Conservation (phyloP, 2,797 vertebrate species). For the Labeo calbasu region DNA sequence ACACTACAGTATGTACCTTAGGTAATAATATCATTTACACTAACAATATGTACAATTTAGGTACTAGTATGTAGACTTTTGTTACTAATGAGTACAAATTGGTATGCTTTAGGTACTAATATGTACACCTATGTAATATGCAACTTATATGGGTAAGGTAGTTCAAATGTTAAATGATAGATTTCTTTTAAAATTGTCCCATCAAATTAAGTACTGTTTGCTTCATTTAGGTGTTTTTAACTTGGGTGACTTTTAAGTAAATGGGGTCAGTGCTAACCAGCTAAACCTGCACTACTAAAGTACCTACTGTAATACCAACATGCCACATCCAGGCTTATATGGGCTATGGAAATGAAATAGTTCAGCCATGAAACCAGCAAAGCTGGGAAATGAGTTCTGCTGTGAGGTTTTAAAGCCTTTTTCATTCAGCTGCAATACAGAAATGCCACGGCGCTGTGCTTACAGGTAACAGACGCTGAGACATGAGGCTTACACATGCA, state of each 20-base stretch:
- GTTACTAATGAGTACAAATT: too few relatives aligned
- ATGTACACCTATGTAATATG: background rate
- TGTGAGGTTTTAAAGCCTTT: conserved; percentile 8
- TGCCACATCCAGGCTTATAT: background rate
- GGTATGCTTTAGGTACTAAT: too few relatives aligned
- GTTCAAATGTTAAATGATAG: background rate
- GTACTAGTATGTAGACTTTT: background rate
- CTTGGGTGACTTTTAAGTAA: background rate
- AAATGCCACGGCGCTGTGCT: background rate
- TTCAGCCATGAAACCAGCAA: background rate
- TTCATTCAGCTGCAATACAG: background rate
- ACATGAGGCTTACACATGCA: background rate
- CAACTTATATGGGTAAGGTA: background rate
- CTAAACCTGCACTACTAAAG: background rate
- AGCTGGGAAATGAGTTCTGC: background rate
- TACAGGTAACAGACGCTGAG: background rate
- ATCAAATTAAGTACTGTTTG: background rate
- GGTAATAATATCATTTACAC: background rate
- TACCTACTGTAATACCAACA: background rate
- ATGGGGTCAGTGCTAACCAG: background rate
- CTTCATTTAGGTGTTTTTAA: background rate
- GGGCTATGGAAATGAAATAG: background rate
- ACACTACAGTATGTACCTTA: background rate
- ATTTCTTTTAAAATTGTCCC: background rate
- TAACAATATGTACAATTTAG: background rate